Evolutionary conservation across 2,888 invertebrate genomes (phyloP).

Genomic region (Opisthograptis luteolata): DNA sequence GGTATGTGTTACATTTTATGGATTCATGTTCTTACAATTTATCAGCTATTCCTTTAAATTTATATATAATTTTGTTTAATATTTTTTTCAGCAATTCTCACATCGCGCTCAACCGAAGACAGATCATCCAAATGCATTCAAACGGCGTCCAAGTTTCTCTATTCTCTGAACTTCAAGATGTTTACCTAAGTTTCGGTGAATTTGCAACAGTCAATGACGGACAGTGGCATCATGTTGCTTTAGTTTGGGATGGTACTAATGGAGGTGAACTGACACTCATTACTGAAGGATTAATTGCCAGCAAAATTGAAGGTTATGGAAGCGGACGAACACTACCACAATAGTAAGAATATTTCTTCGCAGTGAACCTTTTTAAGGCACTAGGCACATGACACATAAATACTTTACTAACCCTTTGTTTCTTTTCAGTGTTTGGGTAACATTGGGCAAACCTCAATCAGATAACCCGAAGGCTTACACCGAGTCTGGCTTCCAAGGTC

Average conservation of each 20-base stretch:
- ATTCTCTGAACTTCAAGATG: slow-evolving; percentile 94
- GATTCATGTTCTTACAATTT: not conserved
- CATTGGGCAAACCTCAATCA: slow-evolving; percentile 94
- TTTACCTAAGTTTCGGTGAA: slow-evolving; percentile 95
- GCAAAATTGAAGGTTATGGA: slow-evolving; percentile 95
- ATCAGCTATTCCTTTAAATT: too few species aligned
- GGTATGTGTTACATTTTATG: slow-evolving; percentile 69
- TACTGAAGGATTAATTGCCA: slow-evolving; percentile 98
- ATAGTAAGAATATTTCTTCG: slow-evolving; percentile 85
- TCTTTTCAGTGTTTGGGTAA: slow-evolving; percentile 92
- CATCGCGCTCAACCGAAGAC: slow-evolving; percentile 89
- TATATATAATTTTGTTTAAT: slow-evolving; percentile 4
- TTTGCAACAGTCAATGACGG: slow-evolving; percentile 97
- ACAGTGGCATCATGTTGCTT: slow-evolving; percentile 97
- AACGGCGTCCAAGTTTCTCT: slow-evolving; percentile 96
- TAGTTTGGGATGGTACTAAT: slow-evolving; percentile 96
- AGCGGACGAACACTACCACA: slow-evolving; percentile 91
- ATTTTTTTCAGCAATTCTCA: slow-evolving; percentile 87
- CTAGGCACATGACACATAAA: too few species aligned
- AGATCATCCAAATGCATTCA: slow-evolving; percentile 95
- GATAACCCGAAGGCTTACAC: slow-evolving; percentile 92
- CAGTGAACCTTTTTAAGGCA: not conserved
- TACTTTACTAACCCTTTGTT: not conserved
- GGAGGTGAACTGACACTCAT: slow-evolving; percentile 95
- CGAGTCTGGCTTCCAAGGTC: slow-evolving; percentile 97